Conservation (phyloP, 2,888 invertebrate species). For the Synergus itoensis region DNA sequence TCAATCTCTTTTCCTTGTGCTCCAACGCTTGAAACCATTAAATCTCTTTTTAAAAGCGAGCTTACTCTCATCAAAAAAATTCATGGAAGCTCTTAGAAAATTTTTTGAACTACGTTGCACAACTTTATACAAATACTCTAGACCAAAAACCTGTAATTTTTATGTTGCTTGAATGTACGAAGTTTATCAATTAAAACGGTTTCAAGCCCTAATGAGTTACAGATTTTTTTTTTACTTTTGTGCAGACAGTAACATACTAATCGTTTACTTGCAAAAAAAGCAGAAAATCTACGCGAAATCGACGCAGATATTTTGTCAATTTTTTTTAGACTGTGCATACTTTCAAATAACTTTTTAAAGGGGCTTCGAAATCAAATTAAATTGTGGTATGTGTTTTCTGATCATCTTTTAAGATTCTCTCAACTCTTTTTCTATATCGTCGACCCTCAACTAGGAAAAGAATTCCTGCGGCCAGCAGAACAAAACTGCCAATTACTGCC, state of each 20-base stretch:
- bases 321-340: background rate
- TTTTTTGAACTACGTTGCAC: background rate
- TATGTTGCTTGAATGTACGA: background rate
- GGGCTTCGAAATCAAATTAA: slow-evolving; percentile 74
- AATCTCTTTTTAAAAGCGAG: background rate
- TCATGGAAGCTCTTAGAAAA: background rate
- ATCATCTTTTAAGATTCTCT: slow-evolving; percentile 85
- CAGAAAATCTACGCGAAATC: background rate
- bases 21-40: background rate
- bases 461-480: slow-evolving; percentile 87
- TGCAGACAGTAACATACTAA: background rate
- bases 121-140: background rate
- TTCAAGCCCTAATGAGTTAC: background rate
- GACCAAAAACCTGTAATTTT: background rate
- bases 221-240: background rate
- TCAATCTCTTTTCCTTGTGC: background rate
- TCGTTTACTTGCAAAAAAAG: background rate
- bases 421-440: slow-evolving; percentile 86
- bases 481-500: slow-evolving; percentile 88
- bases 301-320: background rate
- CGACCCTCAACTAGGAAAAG: slow-evolving; percentile 91
- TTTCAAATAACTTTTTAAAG: background rate
- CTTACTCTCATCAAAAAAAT: background rate
- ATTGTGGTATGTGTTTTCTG: slow-evolving; percentile 87
- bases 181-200: background rate